Evolutionary conservation across 35 echinoderm and acorn worm genomes (phyloP), one percentile per base, ranked within the genome.

Genomic region (Eucidaris tribuloides): DNA sequence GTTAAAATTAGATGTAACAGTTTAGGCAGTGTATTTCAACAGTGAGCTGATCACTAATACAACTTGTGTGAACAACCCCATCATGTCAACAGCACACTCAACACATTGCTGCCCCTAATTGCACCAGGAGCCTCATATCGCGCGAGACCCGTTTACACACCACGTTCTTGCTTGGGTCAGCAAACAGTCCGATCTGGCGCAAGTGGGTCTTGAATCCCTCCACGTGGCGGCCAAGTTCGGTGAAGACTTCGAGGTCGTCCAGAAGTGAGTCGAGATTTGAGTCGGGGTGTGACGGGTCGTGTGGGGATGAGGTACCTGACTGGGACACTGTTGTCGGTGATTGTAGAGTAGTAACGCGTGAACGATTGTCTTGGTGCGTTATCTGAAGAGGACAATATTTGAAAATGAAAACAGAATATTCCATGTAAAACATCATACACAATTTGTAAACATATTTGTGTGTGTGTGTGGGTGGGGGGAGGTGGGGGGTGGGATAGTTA

Each of bases 221-320:
- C 0, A 40, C 44, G 38, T 74, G 41, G 9, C 68, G 68, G n/a
- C 37, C 44, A 5, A 74, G 35, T 1, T 74, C 68, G 22, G 37
- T 44, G 41, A 74, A 74, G 15, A 74, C 68, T 40, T 74, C 68
- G 35, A 74, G 38, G 68, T 74, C 68, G 38, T 74, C 68, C 68
- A 74, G 36, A 14, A 74, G 41, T 19, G 68, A 34, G 17, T 19
- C 41, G 14, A 38, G 3, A 39, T n/a, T 40, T 25, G 66, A 72
- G 15, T 3, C 33, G 0, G 68, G 15, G 68, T 74, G 37, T 24
- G 39, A 17, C n/a, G 65, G 28, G 30, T 41, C 68, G 1, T 41
- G 36, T 33, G 37, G 68, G 41, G 28, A 24, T 11, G 34, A 36
- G 68, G 68, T 7, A 36, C 68, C 34, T 14, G 68, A 33, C 68